Conservation (phyloP, 2,888 invertebrate genomes). For the Melanophora roralis region DNA sequence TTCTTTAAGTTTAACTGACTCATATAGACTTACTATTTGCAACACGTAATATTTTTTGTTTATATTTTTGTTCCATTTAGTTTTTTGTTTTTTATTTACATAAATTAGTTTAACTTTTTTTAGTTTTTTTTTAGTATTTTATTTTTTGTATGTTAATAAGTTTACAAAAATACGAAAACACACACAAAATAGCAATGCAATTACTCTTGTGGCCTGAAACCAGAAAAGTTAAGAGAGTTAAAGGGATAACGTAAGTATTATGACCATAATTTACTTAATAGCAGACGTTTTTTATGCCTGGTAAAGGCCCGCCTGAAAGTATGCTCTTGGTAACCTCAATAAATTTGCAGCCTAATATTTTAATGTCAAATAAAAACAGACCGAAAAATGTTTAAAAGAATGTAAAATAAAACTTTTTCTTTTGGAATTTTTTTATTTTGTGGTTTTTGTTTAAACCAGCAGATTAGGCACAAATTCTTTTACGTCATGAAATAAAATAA, state of each 20-base stretch:
- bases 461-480: constrained; percentile 4
- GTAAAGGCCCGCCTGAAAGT: constrained; percentile 24
- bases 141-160: not conserved
- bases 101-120: not conserved
- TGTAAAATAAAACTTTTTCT: not conserved
- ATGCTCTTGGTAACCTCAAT: constrained; percentile 13
- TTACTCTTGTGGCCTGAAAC: constrained; percentile 38
- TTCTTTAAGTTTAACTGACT: not conserved
- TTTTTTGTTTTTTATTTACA: not conserved
- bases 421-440: constrained; percentile 6
- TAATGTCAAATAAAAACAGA: not conserved
- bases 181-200: constrained; percentile 38
- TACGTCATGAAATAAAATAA: constrained; percentile 38
- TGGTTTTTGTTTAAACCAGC: not conserved
- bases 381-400: not conserved
- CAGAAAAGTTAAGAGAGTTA: not conserved
- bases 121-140: not conserved
- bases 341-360: not conserved
- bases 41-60: not conserved
- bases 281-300: not conserved
- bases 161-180: constrained; percentile 12
- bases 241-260: not conserved
- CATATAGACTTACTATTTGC: not conserved
- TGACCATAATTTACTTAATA: too few species aligned
- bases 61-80: too few species aligned